Evolutionary conservation across 2,888 invertebrate species (phyloP), one percentile per base, ranked within the genome.

Genomic region (Idaea dimidiata): DNA sequence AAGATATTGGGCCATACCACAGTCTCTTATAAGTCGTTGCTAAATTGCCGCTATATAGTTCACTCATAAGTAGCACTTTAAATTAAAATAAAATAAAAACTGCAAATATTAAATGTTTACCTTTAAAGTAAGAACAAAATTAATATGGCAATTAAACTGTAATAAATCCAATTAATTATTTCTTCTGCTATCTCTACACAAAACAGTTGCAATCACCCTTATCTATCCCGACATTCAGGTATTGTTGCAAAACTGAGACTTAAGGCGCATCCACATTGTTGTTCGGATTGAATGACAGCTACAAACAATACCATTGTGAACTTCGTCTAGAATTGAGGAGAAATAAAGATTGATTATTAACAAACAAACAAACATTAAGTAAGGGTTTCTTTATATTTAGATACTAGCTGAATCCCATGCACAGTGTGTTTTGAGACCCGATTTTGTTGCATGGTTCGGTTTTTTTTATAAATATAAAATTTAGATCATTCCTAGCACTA

Each of bases 171-270:
- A 18, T 59, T 59, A 59, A 17, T 56, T 56, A 17, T n/a, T 64
- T 73, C 63, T 73, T 77, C 65, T 85, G 79, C 82, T 43, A 62
- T 74, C 87, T 33, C 66, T 86, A 80, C 80, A 65, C 61, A 68
- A 75, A 72, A 76, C 77, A 79, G 78, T 84, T 78, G 80, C 84
- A 81, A 82, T 84, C 84, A 77, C 82, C 83, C 82, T 82, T 86
- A 84, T 84, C 81, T 80, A 73, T 66, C 71, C 76, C 78, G 80
- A 79, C 81, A 75, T 77, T 71, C 70, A 79, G 74, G 80, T 70
- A 82, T 85, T 86, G 87, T 87, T 80, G 77, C 79, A 68, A 72
- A 79, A 77, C 74, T 75, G 74, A 75, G 77, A 80, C 77, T 78
- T 75, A 79, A 81, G 79, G 80, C 81, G 79, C 85, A 83, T 85